Base-by-base conservation (phyloP, 2,888 invertebrate genomes). In the Agrypnus murinus region DNA sequence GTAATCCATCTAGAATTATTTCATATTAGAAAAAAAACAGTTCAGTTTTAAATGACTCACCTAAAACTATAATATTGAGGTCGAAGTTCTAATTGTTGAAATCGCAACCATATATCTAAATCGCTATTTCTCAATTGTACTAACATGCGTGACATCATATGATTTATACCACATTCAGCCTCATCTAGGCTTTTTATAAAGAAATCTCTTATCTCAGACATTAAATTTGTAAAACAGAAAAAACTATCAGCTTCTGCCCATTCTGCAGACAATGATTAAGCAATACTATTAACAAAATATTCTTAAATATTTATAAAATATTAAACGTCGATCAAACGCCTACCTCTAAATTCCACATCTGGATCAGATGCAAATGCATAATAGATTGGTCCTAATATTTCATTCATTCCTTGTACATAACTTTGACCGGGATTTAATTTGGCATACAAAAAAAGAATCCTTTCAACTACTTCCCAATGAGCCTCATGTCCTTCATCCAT, bases 371-470 rank as follows among this genome's bases (percentile, higher is more conserved):
- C 98, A 86, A 99, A 96, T 0, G 96, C 94, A 86, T 98, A 97
- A 87, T 99, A 99, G 80, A 99, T 96, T 6, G 99, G 99, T 0
- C 98, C 99, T 48, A 99, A 93, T 79, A 99, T 97, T 87, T 99
- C 99, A 87, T 99, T 99, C 99, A 99, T 99, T 63, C 99, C 99
- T 87, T 99, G 95, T 0, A 96, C 96, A 82, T 96, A 95, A 9
- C 97, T 93, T 83, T 98, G 97, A 0, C 99, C 99, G 0, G 98
- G 97, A 88, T 99, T 99, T 10, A 99, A 89, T 87, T 99, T 99
- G 0, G 98, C 97, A 84, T 99, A 99, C 0, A 99, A 89, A 86
- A 99, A 99, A 68, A 99, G 88, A 84, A 99, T 96, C 71, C 99
- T 89, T 84, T 99, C 98, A 0, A 98, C 95, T 2, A 99, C 98